Evolutionary conservation across 2,113 vertebrate genomes (phyloP), one percentile per base, ranked within the genome.

Genomic region (Zootoca vivipara): DNA sequence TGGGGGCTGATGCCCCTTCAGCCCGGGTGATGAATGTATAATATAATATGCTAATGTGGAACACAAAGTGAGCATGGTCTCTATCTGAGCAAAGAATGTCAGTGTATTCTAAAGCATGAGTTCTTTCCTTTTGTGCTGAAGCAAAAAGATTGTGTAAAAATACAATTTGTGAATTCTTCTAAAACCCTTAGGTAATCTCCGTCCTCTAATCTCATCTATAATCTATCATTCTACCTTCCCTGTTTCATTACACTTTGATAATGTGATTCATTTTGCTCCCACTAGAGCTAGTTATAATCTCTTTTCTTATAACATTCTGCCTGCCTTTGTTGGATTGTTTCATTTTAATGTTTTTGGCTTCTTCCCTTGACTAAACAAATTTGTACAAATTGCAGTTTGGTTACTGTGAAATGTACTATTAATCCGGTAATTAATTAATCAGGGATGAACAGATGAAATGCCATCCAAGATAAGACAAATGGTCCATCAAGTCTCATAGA

Each of bases 171-270:
- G 26, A 93, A 91, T 78, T 35, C 83, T 89, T 86, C 87, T 85
- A 87, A 95, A 92, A 94, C 91, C 85, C 90, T 91, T 86, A 94
- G 90, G 92, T 94, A 92, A 95, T 94, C 91, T 90, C 78, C 93
- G 91, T 90, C 56, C 83, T 93, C 91, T 89, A 89, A 91, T 88
- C 84, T 95, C 93, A 94, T 94, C 93, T 92, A 95, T 94, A 93
- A 91, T 93, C 89, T 83, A 92, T 86, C 88, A 82, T 80, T 90
- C 88, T 89, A 67, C 83, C 83, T 87, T 91, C 77, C 73, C 83
- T 0, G 7, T 81, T 93, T 92, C 88, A 78, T 89, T 92, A 89
- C 70, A 73, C 85, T 93, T 91, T 92, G 89, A 87, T 92, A 95
- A 94, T 90, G 73, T 90, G 92, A 94, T 95, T 95, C 90, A 87